Percentiles rank a stretch among this genome's conserved stretches.
Conservation (phyloP, 1,140 invertebrate genomes). For the Andrena cerasifolii region DNA sequence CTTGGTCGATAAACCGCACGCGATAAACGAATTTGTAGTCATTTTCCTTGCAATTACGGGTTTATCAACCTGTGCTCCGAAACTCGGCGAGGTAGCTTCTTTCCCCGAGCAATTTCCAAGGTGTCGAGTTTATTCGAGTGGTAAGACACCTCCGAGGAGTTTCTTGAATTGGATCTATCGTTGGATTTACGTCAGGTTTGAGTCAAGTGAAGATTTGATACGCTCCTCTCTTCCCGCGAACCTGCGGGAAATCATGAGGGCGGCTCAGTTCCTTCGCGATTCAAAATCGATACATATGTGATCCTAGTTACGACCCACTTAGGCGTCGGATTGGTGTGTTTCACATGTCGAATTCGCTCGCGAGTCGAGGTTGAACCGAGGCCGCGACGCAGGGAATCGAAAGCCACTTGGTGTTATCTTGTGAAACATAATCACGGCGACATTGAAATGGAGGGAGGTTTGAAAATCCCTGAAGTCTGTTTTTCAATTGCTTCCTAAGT, state of each 20-base stretch:
- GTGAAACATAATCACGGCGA: conserved; percentile 22
- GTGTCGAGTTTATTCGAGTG: too few species aligned
- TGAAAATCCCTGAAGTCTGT: conserved; percentile 37
- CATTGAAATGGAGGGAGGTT: conserved; percentile 20
- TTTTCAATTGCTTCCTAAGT: conserved; percentile 32
- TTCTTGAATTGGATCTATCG: too few species aligned
- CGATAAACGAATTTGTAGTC: background rate
- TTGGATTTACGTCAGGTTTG: too few species aligned
- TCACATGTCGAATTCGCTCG: background rate
- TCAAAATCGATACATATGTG: too few species aligned
- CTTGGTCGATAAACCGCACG: background rate
- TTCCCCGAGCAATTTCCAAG: too few species aligned
- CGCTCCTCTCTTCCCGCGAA: too few species aligned
- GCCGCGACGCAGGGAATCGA: background rate
- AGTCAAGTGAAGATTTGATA: too few species aligned
- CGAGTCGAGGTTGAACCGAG: background rate
- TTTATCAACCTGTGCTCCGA: background rate
- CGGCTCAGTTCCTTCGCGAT: too few species aligned
- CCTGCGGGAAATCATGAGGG: too few species aligned
- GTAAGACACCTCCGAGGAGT: too few species aligned
- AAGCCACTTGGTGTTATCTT: conserved; percentile 10
- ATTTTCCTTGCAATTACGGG: background rate
- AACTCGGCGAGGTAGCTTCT: too few species aligned
- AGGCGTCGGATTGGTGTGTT: background rate
- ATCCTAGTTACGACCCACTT: background rate